Base-by-base conservation (phyloP, 1,140 invertebrate species). In the Bombus huntii region DNA sequence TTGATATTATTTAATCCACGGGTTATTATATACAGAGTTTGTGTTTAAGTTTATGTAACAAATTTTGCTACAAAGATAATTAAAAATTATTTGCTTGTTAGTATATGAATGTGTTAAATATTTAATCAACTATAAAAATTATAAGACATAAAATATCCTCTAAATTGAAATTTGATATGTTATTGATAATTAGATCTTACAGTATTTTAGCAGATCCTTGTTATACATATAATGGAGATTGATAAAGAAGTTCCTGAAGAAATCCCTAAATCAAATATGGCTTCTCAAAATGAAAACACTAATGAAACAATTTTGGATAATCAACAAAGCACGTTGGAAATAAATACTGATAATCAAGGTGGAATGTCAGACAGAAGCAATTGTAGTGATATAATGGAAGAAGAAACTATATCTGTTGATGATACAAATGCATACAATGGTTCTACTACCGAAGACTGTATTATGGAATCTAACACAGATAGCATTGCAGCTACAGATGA, bases 401-500 rank as follows among this genome's bases (percentile, higher is more conserved):
- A 88, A 66, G 83, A 91, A n/a, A 68, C 31, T 15, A 8, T 34
- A 4, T 81, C 65, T 28, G 18, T 31, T 5, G 65, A 89, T 15
- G 82, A 80, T 68, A 83, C 44, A 47, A 66, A 84, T 28, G 1
- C 1, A 28, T 78, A 39, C 31, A 91, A 91, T 85, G 82, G 84
- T 73, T 86, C 65, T 13, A 75, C 57, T 5, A 81, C 31, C 3
- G 62, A 81, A 44, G 79, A 86, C n/a, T 80, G 68, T 39, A 44
- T 68, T 39, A 37, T 34, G 70, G 80, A 77, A 28, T 83, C 28
- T 28, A 81, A 76, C n/a, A 34, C 79, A 72, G 90, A 91, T 65
- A 87, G 83, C 70, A 92, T 84, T 44, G 37, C 70, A 39, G 81
- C 89, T 57, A 84, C 91, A 31, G 94, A 95, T 76, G 95, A 96